Conservation (phyloP, 2,113 vertebrate species). For the Elanoides forficatus region DNA sequence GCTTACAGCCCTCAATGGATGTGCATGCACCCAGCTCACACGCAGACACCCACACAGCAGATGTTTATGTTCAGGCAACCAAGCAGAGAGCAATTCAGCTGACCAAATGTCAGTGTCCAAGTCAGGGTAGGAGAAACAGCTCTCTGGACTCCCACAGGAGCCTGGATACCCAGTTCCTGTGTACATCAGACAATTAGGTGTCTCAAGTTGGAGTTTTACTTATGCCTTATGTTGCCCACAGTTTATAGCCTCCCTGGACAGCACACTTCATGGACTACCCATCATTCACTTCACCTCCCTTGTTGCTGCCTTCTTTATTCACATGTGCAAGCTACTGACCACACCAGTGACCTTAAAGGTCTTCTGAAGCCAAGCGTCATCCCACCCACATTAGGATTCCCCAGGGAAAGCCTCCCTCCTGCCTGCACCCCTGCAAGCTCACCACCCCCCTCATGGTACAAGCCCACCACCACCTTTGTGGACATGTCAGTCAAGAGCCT, state of each 20-base stretch:
- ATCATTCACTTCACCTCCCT: background rate
- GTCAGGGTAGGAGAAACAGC: background rate
- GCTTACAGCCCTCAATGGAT: background rate
- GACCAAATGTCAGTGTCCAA: background rate
- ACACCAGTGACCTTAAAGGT: background rate
- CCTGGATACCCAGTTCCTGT: background rate
- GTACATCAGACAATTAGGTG: background rate
- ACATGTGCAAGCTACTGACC: background rate
- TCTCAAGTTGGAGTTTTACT: background rate
- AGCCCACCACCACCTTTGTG: background rate
- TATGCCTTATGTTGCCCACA: background rate
- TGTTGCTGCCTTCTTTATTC: background rate
- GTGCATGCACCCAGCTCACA: background rate
- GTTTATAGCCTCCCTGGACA: background rate
- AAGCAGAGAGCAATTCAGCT: background rate
- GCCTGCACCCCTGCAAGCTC: background rate
- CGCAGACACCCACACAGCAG: background rate
- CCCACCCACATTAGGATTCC: background rate
- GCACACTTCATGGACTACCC: background rate
- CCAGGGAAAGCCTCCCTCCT: background rate
- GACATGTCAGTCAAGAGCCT: accelerated
- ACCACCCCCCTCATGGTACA: background rate
- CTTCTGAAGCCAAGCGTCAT: background rate
- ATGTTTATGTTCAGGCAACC: background rate
- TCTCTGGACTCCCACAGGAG: background rate